Percentiles rank a stretch among this genome's conserved stretches.
These are phyloP conservation scores for Diarsia mendica DNA, from an alignment of 2,888 invertebrate species.

Conservation along the genomic window DNA sequence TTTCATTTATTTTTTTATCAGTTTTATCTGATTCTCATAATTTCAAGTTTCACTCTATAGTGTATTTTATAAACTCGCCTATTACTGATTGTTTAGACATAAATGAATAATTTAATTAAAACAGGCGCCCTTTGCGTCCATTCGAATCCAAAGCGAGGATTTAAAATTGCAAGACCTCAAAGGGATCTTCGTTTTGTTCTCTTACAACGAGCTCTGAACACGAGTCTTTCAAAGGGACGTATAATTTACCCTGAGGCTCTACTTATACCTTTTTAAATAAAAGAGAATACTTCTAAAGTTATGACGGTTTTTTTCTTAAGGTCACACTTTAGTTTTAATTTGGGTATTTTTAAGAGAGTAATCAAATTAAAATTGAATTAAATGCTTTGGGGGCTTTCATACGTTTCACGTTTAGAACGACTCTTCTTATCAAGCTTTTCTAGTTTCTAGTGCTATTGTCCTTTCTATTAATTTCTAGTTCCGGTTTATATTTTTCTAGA, in stretches of 20 bases:
- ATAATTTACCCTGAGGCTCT: constrained; percentile 36
- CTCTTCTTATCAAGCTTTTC: not conserved
- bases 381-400: not conserved
- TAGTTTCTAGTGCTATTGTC: not conserved
- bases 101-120: constrained; percentile 12
- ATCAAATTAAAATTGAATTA: constrained; percentile 9
- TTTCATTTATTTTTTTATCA: too few relatives aligned
- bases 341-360: not conserved
- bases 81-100: not conserved
- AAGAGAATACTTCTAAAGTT: constrained; percentile 22
- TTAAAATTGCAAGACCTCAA: constrained; percentile 44
- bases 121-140: not conserved
- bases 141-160: constrained; percentile 23
- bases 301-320: not conserved
- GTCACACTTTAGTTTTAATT: constrained; percentile 37
- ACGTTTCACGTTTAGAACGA: not conserved
- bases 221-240: constrained; percentile 24
- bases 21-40: not conserved
- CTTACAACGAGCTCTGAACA: constrained; percentile 1
- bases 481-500: not conserved
- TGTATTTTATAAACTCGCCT: not conserved
- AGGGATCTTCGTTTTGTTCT: constrained; percentile 35
- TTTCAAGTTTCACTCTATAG: not conserved
- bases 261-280: constrained; percentile 34
- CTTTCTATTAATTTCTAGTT: not conserved